A percentile compares a stretch with the other conserved stretches of the same genome.
phyloP scores from a whole-genome alignment of 1,140 invertebrate genomes.

The Callitettix versicolor region DNA sequence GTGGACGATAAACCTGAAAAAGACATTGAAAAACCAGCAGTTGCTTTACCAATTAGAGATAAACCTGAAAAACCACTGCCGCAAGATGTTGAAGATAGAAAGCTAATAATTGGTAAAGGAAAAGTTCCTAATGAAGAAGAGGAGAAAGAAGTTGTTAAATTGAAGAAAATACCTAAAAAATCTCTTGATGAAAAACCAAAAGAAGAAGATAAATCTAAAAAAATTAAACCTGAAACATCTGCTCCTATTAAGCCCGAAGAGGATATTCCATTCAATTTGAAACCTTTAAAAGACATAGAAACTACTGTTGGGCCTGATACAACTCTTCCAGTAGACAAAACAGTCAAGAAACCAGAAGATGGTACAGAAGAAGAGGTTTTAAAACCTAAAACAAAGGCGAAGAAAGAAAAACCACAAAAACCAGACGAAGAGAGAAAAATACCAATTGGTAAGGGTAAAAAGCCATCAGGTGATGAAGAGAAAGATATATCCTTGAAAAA shows the following conservation, averaged over 20 bases:
- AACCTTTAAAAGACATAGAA: constrained; percentile 25
- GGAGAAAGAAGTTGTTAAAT: constrained; percentile 22
- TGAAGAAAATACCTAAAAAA: constrained; percentile 20
- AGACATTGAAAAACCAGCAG: constrained; percentile 25
- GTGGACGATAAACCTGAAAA: constrained; percentile 36
- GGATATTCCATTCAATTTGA: constrained; percentile 21
- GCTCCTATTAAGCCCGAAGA: constrained; percentile 25
- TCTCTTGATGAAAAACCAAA: constrained; percentile 17
- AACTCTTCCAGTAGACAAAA: constrained; percentile 21
- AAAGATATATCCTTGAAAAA: constrained; percentile 35
- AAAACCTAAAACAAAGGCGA: constrained; percentile 22
- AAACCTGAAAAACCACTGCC: too few species aligned
- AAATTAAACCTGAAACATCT: constrained; percentile 23
- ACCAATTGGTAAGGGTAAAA: constrained; percentile 31
- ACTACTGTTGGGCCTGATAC: constrained; percentile 21
- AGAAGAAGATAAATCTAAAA: constrained; percentile 4
- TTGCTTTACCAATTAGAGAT: not conserved
- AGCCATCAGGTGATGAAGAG: constrained; percentile 29
- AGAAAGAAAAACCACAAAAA: constrained; percentile 21
- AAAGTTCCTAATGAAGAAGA: constrained; percentile 21
- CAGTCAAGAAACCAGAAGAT: constrained; percentile 18
- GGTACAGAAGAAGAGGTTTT: constrained; percentile 25
- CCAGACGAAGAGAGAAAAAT: constrained; percentile 33
- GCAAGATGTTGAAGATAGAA: constrained; percentile 30
- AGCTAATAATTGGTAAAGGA: constrained; percentile 27